phyloP scores from a whole-genome alignment of 2,888 invertebrate species.

The Tupiocoris notatus region DNA sequence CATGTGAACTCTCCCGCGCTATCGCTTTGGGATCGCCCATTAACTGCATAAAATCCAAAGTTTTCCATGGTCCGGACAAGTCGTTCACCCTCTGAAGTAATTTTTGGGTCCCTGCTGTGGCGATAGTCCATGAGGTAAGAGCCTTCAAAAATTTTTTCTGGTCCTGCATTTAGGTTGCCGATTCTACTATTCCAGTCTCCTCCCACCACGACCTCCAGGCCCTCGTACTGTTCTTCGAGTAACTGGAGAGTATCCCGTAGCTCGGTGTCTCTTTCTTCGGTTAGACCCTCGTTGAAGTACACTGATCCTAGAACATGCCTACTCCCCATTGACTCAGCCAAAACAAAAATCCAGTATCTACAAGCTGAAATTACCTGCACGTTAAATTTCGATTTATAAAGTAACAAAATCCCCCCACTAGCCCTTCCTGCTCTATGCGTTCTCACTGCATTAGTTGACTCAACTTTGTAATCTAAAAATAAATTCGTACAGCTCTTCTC shows the following conservation, averaged over 20 bases:
- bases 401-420: background rate
- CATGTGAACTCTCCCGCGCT: background rate
- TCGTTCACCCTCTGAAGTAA: slow-evolving; percentile 6
- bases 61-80: slow-evolving; percentile 7
- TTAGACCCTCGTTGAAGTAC: slow-evolving; percentile 18
- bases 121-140: background rate
- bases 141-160: slow-evolving; percentile 4
- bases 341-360: slow-evolving; percentile 22
- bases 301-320: slow-evolving; percentile 5
- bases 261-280: background rate
- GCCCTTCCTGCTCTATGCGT: slow-evolving; percentile 6
- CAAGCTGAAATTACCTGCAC: background rate
- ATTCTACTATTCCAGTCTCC: slow-evolving; percentile 31
- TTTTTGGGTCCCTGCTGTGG: background rate
- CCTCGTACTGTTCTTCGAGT: background rate
- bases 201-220: background rate
- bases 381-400: slow-evolving; percentile 2
- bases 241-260: background rate
- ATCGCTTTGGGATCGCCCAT: slow-evolving; percentile 18
- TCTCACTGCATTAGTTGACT: background rate
- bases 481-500: background rate
- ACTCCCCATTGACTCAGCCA: background rate
- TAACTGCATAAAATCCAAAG: slow-evolving; percentile 8
- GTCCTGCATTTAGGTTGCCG: slow-evolving; percentile 4
- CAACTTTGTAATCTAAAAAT: slow-evolving; percentile 4